Base-by-base conservation (phyloP, 2,797 vertebrate genomes). In the Gastrophryne carolinensis region DNA sequence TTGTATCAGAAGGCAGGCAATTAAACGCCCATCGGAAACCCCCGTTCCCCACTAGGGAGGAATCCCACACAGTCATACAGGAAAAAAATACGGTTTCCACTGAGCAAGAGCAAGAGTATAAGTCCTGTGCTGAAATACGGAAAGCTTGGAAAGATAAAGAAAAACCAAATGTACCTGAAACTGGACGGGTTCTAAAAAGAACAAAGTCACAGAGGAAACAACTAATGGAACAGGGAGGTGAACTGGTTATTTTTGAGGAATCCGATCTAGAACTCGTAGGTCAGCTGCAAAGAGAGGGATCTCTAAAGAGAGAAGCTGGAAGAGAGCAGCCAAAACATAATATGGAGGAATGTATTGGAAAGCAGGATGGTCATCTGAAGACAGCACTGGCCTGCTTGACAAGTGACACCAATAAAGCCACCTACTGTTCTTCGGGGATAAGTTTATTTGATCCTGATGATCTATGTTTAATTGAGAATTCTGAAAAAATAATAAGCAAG, bases 401-500 rank as follows among this genome's bases (percentile, higher is more conserved):
- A 3, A 37, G 17, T 30, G 44, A 53, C 29, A 24, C 21, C 0
- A 60, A 21, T 30, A 79, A 79, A 67, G n/a, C 39, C 3, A 50
- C 41, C 10, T 73, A 57, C 13, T 72, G 60, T 34, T 49, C 27
- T 60, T 13, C 21, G 29, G 50, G 76, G 60, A 27, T 92, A 1
- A 80, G 86, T 4, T 78, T 92, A 11, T 93, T 90, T 8, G 90
- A 91, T 63, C 83, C 76, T 2, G 21, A 79, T 29, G 88, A 89
- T 60, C 73, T 88, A 0, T 86, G 87, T 5, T 80, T 93, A 4
- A 79, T 92, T 32, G 90, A 93, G 12, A 89, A 91, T 73, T 93
- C 92, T 0, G 93, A 95, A 74, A 91, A 93, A 10, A 93, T 96
- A 24, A 85, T 94, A 0, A 96, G 89, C 76, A 94, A 94, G n/a